Evolutionary conservation across 2,797 vertebrate genomes (phyloP).

Genomic region (Syndactyla subalaris): DNA sequence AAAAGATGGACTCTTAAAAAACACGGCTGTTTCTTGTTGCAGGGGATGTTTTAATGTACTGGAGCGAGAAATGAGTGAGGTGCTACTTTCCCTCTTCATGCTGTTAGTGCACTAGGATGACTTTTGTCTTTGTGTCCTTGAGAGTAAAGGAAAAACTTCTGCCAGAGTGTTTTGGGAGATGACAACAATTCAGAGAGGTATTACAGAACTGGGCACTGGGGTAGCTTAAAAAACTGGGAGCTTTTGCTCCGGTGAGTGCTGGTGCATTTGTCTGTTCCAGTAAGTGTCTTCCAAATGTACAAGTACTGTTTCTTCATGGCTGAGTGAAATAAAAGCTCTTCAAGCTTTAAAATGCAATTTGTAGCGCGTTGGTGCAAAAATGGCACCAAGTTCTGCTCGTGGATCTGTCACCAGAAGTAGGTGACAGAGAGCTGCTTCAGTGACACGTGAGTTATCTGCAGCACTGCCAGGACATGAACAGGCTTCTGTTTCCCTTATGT

Average conservation of each 20-base stretch:
- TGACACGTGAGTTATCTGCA: neutral
- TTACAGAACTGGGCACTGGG: neutral
- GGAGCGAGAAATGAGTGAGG: neutral
- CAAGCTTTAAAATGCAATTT: neutral
- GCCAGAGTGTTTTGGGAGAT: neutral
- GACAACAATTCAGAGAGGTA: neutral
- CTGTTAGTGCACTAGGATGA: neutral
- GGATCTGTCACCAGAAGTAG: neutral
- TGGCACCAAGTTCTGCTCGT: neutral
- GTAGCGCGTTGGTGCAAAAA: neutral
- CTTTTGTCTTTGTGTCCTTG: neutral
- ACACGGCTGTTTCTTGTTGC: neutral
- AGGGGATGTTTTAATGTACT: neutral
- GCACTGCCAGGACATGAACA: neutral
- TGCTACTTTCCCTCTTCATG: neutral
- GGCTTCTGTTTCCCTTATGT: neutral
- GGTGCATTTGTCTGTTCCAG: neutral
- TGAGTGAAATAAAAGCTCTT: constrained; percentile 25
- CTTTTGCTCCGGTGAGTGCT: neutral
- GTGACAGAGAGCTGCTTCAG: neutral
- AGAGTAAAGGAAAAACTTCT: neutral
- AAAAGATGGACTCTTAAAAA: neutral
- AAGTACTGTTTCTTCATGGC: neutral
- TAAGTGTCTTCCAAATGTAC: neutral
- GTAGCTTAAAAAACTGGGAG: neutral